Percentiles rank a stretch among this genome's conserved stretches.
Evolutionary conservation across 2,888 invertebrate species (phyloP).

Genomic region (Amiota communis): DNA sequence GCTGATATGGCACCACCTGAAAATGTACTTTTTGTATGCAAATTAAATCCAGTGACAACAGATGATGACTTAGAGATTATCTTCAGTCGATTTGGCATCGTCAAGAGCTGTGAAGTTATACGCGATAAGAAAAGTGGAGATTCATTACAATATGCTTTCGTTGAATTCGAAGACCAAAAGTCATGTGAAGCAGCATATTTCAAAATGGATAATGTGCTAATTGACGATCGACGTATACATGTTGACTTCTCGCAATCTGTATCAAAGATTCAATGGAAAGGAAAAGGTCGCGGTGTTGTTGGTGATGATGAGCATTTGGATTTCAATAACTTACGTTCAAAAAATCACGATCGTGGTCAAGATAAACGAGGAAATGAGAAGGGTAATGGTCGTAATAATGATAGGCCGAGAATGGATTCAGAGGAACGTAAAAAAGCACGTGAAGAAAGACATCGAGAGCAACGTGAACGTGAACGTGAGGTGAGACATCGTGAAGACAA

Average conservation of each 20-base stretch:
- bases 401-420: constrained; percentile 41
- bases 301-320: constrained; percentile 60
- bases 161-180: constrained; percentile 94
- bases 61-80: constrained; percentile 98
- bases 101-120: constrained; percentile 96
- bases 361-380: background rate
- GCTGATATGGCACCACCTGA: constrained; percentile 98
- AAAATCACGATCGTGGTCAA: constrained; percentile 25
- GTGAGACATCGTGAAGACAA: constrained; percentile 32
- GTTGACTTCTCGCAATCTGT: constrained; percentile 99
- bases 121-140: constrained; percentile 93
- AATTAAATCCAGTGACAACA: constrained; percentile 97
- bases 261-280: constrained; percentile 92
- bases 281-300: constrained; percentile 86
- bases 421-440: constrained; percentile 56
- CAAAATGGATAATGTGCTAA: constrained; percentile 99
- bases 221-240: constrained; percentile 98
- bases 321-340: constrained; percentile 61
- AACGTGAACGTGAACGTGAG: constrained; percentile 40
- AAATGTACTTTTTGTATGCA: constrained; percentile 99
- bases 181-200: constrained; percentile 98
- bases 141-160: constrained; percentile 98
- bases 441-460: constrained; percentile 58
- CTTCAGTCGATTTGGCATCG: constrained; percentile 95
- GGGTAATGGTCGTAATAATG: constrained; percentile 4